Evolutionary conservation across 1,140 invertebrate species (phyloP).

Genomic region (Eupeodes corollae): DNA sequence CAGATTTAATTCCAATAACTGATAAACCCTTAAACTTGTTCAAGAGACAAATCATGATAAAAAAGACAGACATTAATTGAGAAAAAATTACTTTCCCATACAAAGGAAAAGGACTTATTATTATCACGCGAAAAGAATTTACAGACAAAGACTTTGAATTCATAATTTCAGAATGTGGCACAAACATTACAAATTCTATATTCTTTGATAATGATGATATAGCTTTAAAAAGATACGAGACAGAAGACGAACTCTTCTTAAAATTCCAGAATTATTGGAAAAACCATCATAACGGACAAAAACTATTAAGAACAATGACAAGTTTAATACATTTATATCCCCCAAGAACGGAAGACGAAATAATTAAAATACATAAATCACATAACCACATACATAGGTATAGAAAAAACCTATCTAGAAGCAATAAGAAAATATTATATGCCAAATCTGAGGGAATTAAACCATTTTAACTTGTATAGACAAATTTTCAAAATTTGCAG

Average conservation of each 20-base stretch:
- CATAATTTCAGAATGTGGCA: not conserved
- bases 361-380: conserved; percentile 1
- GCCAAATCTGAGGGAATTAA: conserved; percentile 12
- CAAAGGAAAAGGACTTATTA: not conserved
- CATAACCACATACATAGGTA: conserved; percentile 13
- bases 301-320: conserved; percentile 1
- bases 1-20: conserved; percentile 1
- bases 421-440: conserved; percentile 10
- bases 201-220: not conserved
- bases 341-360: not conserved
- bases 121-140: not conserved
- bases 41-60: not conserved
- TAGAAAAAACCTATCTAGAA: conserved; percentile 9
- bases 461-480: not conserved
- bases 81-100: not conserved
- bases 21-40: not conserved
- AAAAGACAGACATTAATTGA: not conserved
- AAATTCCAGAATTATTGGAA: conserved; percentile 1
- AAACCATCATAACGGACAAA: conserved; percentile 1
- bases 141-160: not conserved
- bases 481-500: no score
- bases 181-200: not conserved
- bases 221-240: no score
- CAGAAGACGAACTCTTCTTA: conserved; percentile 3
- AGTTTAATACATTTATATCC: not conserved